Evolutionary conservation across 2,888 invertebrate genomes (phyloP), one percentile per base, ranked within the genome.

Genomic region (Acanthoscelides obtectus): DNA sequence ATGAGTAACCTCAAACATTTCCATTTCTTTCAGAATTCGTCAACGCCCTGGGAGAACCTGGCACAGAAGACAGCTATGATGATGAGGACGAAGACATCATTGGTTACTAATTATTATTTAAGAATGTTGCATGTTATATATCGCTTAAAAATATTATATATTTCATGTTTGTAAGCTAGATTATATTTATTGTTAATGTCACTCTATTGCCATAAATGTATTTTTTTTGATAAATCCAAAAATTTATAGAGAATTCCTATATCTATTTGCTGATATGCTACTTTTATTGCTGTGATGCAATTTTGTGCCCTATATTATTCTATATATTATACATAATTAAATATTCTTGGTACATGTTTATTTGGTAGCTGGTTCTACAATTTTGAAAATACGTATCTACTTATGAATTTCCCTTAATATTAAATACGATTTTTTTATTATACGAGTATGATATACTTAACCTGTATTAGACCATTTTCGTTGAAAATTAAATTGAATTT

Each of bases 1-100:
- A 12, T 63, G 12, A 63, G 63, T 63, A 19, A 63, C 19, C 12
- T 63, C 63, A 63, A 8, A 63, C 8, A 63, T 63, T 63, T 12
- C 19, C 19, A 22, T 74, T 74, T 71, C 76, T 86, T 87, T 21
- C 83, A 93, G 93, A 93, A 87, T 93, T 93, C 82, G 95, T 94
- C 1, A 90, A 94, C 80, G 95, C 95, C 0, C 87, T 95, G 5
- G 95, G 95, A 0, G 94, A 95, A 83, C 94, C 95, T 0, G 89
- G 89, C 21, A 87, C 86, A 70, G 89, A 89, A 73, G 94, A 94
- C 82, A 93, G 94, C 80, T 92, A 92, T 22, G 90, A 91, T 77
- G 91, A 91, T 67, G 92, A 91, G 69, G 93, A 93, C 64, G 94
- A 94, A 67, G 85, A 86, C 70, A 72, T 80, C 27, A 73, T 78